Evolutionary conservation across 53 echinoderm and acorn worm species (phyloP), one percentile per base, ranked within the genome.

Genomic region (Patiria pectinifera): DNA sequence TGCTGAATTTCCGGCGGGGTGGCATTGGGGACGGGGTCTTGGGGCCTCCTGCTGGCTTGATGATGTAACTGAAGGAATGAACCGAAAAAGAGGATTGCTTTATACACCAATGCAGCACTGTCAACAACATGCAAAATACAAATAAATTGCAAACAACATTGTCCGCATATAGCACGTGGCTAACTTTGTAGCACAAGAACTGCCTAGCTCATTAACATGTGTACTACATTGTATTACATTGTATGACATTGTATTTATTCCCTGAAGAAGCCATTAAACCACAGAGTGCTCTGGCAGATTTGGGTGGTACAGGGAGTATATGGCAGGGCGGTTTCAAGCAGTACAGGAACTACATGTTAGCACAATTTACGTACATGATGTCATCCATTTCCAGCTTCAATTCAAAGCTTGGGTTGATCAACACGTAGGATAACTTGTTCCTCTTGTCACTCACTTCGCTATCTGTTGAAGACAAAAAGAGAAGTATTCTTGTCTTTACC

Each of bases 11-110:
- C 26, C 99, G 91, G 70, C 99, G 91, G 6, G 99, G 99, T 24
- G 99, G 99, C 99, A 99, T 99, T 0, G 99, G 99, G 74, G 99
- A 99, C 15, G 99, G 96, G 2, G 99, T 95, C 94, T 99, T 99
- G 59, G 99, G 99, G 3, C 99, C 99, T 69, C 99, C 99, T 12
- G 99, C 97, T 26, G 99, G 99, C 86, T 96, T 89, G 93, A 99
- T 99, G 46, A 99, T 97, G 91, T 95, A 99, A 18, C 99, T 99
- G 94, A 12, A 60, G 24, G 74, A 10, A 24, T 4, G 70, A 21
- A 18, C 4, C 2, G 70, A 70, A 16, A 70, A 15, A 70, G 70
- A 70, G 14, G 21, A 19, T 70, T 70, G 15, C 24, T 82, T 19
- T 13, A 35, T 35, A 82, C 19, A 25, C 6, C 25, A 82, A n/a